Evolutionary conservation across 92 coral and sea anemone species (phyloP), one percentile per base, ranked within the genome.

Genomic region (Anthopleura xanthogrammica): DNA sequence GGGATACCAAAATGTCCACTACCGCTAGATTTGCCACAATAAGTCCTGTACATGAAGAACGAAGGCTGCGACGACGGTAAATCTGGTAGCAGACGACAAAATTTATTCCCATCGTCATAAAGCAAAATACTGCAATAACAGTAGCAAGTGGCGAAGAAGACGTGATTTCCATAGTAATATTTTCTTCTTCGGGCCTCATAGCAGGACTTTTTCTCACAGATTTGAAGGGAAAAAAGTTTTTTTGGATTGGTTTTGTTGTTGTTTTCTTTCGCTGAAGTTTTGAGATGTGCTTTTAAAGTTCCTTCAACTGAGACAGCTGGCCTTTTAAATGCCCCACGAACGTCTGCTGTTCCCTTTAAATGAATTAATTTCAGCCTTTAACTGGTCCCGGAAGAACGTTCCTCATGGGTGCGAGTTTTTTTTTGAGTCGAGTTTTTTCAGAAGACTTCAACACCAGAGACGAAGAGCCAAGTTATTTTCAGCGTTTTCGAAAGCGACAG

Each of bases 21-120:
- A 94, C 95, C 9, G 99, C 99, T 76, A 96, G 80, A 83, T 96
- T 96, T 43, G 98, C 99, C 22, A 96, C 99, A 62, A 96, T 92
- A 52, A 96, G 93, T 41, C 98, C 99, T 0, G 97, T 94, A 60
- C 98, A 94, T 2, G 99, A 96, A 2, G 91, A 88, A 54, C 99
- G 94, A 14, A 96, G 93, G 50, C 97, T 92, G 20, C 99, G 91
- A 77, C 92, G 93, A 81, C 97, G 93, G 83, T 96, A 96, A 54
- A 96, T 91, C 56, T 88, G 90, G 77, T 84, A 96, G 80, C 98
- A 96, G 12, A 96, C 99, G 80, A 89, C 88, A 77, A 92, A 68
- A 79, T 96, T 96, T 40, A 94, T 84, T 8, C 87, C 91, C 72
- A 94, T 89, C 13, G 99, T 96, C 89, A 96, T 79, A 62, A 96